Evolutionary conservation across 2,797 vertebrate genomes (phyloP).

Genomic region (Onychomys torridus): DNA sequence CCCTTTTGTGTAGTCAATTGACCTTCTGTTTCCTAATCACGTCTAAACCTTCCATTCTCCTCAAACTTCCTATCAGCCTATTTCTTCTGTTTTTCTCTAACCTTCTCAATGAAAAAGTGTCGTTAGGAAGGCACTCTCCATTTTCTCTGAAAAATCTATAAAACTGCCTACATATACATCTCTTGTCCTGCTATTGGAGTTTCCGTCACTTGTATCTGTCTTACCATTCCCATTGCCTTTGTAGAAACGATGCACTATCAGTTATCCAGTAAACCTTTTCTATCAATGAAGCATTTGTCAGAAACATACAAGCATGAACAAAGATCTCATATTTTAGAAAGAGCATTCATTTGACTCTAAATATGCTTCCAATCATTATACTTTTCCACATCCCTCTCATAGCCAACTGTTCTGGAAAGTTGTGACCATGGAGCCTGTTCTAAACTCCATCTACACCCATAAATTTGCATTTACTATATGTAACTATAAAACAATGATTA

Average conservation of each 20-base stretch:
- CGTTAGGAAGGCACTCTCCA: background rate
- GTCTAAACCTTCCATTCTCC: background rate
- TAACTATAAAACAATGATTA: background rate
- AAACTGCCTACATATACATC: background rate
- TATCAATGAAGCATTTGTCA: background rate
- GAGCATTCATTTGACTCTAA: background rate
- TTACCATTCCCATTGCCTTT: background rate
- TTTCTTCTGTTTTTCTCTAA: background rate
- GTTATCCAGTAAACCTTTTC: background rate
- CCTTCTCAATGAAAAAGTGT: background rate
- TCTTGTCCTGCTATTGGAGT: background rate
- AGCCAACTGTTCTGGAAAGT: background rate
- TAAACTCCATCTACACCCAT: background rate
- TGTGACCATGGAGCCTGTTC: background rate
- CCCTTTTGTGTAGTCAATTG: background rate
- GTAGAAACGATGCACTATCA: background rate
- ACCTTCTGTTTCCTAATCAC: background rate
- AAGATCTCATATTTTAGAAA: background rate
- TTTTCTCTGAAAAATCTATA: background rate
- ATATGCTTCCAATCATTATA: background rate
- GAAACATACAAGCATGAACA: background rate
- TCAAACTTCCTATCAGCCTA: background rate
- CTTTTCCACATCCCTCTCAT: background rate
- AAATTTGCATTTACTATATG: background rate
- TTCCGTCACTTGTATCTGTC: background rate